These are phyloP conservation scores for Pseudochaenichthys georgianus DNA, from an alignment of 2,797 vertebrate genomes.

Conservation along the genomic window DNA sequence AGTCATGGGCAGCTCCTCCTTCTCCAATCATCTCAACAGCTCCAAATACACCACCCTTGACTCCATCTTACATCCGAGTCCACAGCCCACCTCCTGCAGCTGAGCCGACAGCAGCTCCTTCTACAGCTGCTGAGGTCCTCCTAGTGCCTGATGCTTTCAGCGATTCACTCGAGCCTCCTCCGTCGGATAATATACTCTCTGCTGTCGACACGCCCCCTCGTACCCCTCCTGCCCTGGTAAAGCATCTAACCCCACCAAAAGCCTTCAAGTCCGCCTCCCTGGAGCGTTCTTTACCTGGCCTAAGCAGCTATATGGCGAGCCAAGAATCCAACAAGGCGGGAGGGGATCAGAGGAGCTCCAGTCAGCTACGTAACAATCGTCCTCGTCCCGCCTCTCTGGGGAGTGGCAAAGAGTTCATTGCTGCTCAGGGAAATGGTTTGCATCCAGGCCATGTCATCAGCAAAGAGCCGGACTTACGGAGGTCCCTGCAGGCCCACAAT, in stretches of 20 bases:
- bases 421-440: conserved; percentile 24
- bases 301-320: conserved; percentile 73
- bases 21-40: not conserved
- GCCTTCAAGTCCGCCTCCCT: conserved; percentile 88
- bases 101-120: not conserved
- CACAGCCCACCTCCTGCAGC: conserved; percentile 17
- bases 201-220: conserved; percentile 15
- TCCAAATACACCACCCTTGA: conserved; percentile 17
- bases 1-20: conserved; percentile 59
- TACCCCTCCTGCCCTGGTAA: conserved; percentile 24
- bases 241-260: conserved; percentile 44
- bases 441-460: conserved; percentile 29
- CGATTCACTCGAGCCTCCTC: conserved; percentile 26
- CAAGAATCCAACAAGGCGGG: not conserved
- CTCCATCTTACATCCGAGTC: not conserved
- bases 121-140: conserved; percentile 38
- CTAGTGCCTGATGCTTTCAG: conserved; percentile 70
- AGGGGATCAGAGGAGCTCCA: conserved; percentile 29
- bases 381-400: conserved; percentile 86
- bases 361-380: conserved; percentile 75
- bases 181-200: conserved; percentile 7
- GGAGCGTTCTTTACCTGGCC: conserved; percentile 84
- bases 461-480: conserved; percentile 38
- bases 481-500: conserved; percentile 49
- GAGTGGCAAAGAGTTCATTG: conserved; percentile 82